Evolutionary conservation across 1,140 invertebrate genomes (phyloP), one percentile per base, ranked within the genome.

Genomic region (Gonatopus flavifemur): DNA sequence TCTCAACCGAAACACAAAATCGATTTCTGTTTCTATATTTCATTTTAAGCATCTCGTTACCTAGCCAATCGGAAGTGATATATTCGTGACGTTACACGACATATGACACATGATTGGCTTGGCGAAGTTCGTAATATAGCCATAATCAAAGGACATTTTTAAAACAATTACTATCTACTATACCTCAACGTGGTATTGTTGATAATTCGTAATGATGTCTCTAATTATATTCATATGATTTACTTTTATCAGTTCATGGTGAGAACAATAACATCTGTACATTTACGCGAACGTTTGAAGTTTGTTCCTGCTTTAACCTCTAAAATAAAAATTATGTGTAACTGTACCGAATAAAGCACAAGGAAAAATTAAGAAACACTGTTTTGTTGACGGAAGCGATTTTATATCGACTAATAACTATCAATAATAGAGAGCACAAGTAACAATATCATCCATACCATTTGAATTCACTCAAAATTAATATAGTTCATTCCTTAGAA

Each of bases 41-140:
- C 22, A 36, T 41, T 52, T 48, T 36, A 9, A 21, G 15, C 35
- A 5, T 21, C 19, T 28, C n/a, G 3, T 13, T 10, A 19, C 35
- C 35, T 10, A 30, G 21, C 50, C 50, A 52, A 52, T 52, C 22
- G 31, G 18, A 16, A 20, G 6, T 1, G 2, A 8, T 35, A 36
- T 1, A 20, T 4, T 3, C 12, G 37, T 48, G 50, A 52, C 50
- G 50, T 52, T 25, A 9, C 25, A 35, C 48, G 18, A 40, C 38
- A 48, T 35, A n/a, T n/a, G n/a, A n/a, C n/a, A n/a, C 50, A 45
- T 35, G 4, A 3, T 21, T 36, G 36, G 50, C 47, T 52, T 52
- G 50, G 50, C 15, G 13, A 10, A 41, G 30, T 25, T 18, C 25
- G 24, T 9, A 48, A 18, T 36, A 52, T 31, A n/a, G n/a, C n/a